Percentiles rank a stretch among this genome's conserved stretches.
These are phyloP conservation scores for Margaritifera margaritifera DNA, from an alignment of 2,888 invertebrate species.

Conservation along the genomic window DNA sequence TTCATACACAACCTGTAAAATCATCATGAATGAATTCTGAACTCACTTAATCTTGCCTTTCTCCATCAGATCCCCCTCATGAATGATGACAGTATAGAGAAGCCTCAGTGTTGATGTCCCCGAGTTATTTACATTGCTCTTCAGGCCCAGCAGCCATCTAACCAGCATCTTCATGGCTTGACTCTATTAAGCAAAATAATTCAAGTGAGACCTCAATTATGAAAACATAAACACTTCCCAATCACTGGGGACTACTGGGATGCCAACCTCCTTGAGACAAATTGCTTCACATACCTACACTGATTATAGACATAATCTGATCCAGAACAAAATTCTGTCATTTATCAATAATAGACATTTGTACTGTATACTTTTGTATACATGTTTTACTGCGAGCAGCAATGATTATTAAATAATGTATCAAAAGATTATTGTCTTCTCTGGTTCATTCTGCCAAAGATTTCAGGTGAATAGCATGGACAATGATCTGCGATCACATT, in stretches of 20 bases:
- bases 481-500: too few species aligned
- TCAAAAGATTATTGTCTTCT: too few species aligned
- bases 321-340: background rate
- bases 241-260: too few species aligned
- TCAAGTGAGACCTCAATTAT: background rate
- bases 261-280: too few species aligned
- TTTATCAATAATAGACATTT: background rate
- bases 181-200: slow-evolving; percentile 69
- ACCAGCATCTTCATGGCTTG: slow-evolving; percentile 97
- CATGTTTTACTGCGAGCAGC: too few species aligned
- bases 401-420: too few species aligned
- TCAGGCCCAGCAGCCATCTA: slow-evolving; percentile 93
- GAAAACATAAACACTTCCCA: too few species aligned
- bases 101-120: slow-evolving; percentile 85
- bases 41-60: slow-evolving; percentile 74
- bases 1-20: background rate
- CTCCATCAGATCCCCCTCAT: slow-evolving; percentile 88
- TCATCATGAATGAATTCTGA: background rate
- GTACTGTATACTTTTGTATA: too few species aligned
- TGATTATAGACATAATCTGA: background rate
- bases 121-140: slow-evolving; percentile 73
- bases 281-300: too few species aligned
- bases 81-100: slow-evolving; percentile 93
- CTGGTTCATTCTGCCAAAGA: too few species aligned
- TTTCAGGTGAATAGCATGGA: too few species aligned